Evolutionary conservation across 2,797 vertebrate species (phyloP), one percentile per base, ranked within the genome.

Genomic region (Serranus cabrilla): DNA sequence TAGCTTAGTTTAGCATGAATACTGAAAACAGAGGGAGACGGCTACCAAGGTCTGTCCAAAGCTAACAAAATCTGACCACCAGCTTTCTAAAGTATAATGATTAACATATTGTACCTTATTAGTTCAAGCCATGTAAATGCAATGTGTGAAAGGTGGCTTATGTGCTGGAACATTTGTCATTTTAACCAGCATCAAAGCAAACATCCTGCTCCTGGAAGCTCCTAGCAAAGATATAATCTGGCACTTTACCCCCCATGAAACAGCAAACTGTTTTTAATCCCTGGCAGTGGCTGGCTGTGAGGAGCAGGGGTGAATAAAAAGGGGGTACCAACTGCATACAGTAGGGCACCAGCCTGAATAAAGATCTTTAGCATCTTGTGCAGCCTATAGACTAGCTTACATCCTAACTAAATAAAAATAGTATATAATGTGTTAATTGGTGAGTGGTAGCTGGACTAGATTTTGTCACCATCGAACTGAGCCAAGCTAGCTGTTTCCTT

Each of bases 111-210:
- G 8, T 11, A 46, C 18, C 3, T 3, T 2, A 2, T 74, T 39
- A 56, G 13, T 57, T 31, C 7, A 60, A 74, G 60, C 42, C 52
- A 21, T 58, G 20, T 9, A 27, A 64, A 52, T 16, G 47, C 46
- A 18, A 12, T 61, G 25, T 40, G 27, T 34, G 10, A 67, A 67
- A 37, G 1, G 21, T 57, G 56, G 57, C 21, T 64, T 59, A 23
- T 54, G 10, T 64, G 52, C 34, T 3, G 14, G 37, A 34, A 23
- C 40, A 11, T 45, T 20, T 2, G 1, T 34, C 18, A 23, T n/a
- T 14, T 46, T 50, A 34, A 61, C 31, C 51, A 58, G 46, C 34
- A 61, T 45, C 61, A 67, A 73, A 40, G 18, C 37, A 55, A 56
- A 40, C 18, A 27, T 27, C 27, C 27, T 27, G 3, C 27, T 27